Base-by-base conservation (phyloP, 2,888 invertebrate genomes). In the Cerceris rybyensis region DNA sequence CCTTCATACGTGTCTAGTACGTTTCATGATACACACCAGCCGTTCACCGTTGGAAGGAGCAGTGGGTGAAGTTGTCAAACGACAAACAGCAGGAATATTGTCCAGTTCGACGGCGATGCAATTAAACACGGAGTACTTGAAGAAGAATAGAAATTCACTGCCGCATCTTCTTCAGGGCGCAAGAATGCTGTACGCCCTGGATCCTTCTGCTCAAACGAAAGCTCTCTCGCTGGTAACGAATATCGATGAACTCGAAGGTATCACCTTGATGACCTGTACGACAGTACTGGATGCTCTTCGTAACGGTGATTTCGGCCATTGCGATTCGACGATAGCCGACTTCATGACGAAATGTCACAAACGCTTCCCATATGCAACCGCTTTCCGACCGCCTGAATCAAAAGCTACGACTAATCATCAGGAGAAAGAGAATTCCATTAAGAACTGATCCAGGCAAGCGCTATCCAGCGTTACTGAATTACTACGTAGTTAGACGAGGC, bases 1-100 rank as follows among this genome's bases (percentile, higher is more conserved):
- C 88, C 94, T 99, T 70, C 98, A 98, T 93, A 95, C 96, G 89
- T 98, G 98, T 92, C 93, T 98, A 86, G 95, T 98, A 84, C 95
- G 96, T 86, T 98, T 98, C 93, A 94, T 95, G 86, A 94, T 94
- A 87, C 93, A 94, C 83, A 92, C 94, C 69, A 91, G 91, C 58
- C 91, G 91, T 55, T 89, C 93, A 75, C 92, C 89, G 17, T 92
- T 93, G 86, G 94, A 94, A 75, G 92, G 93, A 17, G 91, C 93
- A 1, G 93, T 94, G 6, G 92, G 92, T 54, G 93, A 94, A 81
- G 94, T 95, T 13, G 91, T 94, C 28, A 89, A 92, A 61, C 92
- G 92, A 58, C 94, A 94, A 66, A 93, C 94, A 65, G 93, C 94
- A 73, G 92, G 93, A 6, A 93, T 94, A 72, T 95, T 95, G 83